These are phyloP conservation scores for Ephialtes manifestator DNA, from an alignment of 2,888 invertebrate species.

Conservation along the genomic window DNA sequence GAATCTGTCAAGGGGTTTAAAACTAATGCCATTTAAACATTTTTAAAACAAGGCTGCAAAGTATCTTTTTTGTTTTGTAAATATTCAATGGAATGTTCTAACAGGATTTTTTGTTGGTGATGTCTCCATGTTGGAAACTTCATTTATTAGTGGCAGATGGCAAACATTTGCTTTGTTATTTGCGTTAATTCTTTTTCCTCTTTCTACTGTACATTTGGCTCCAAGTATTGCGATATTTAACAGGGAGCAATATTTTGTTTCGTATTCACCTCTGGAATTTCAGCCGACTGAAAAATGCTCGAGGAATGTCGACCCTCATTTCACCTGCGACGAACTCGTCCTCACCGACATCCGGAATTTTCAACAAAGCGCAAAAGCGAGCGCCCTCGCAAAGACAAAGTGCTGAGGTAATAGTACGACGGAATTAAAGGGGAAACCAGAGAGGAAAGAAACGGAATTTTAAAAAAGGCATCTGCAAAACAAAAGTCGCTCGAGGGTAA, in stretches of 20 bases:
- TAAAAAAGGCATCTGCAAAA: background rate
- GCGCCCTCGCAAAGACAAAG: conserved; percentile 27
- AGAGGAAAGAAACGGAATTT: background rate
- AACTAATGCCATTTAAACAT: too few relatives aligned
- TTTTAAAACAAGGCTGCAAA: too few relatives aligned
- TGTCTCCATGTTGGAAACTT: background rate
- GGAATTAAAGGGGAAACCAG: conserved; percentile 51
- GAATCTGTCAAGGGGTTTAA: too few relatives aligned
- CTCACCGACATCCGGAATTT: conserved; percentile 11
- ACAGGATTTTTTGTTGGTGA: background rate
- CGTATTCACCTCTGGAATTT: conserved; percentile 33
- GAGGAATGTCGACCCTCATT: conserved; percentile 4
- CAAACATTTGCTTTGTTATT: background rate
- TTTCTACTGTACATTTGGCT: background rate
- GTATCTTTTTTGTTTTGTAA: too few relatives aligned
- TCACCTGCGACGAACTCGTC: background rate
- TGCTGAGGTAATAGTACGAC: conserved; percentile 21
- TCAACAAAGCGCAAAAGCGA: conserved; percentile 25
- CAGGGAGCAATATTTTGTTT: conserved; percentile 22
- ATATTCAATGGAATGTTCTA: too few relatives aligned
- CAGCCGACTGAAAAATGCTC: background rate
- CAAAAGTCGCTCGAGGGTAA: conserved; percentile 11
- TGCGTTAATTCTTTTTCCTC: background rate
- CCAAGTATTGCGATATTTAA: conserved; percentile 26
- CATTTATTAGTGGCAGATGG: background rate